Base-by-base conservation (phyloP, 2,888 invertebrate species). In the Pseudococcus viburni region DNA sequence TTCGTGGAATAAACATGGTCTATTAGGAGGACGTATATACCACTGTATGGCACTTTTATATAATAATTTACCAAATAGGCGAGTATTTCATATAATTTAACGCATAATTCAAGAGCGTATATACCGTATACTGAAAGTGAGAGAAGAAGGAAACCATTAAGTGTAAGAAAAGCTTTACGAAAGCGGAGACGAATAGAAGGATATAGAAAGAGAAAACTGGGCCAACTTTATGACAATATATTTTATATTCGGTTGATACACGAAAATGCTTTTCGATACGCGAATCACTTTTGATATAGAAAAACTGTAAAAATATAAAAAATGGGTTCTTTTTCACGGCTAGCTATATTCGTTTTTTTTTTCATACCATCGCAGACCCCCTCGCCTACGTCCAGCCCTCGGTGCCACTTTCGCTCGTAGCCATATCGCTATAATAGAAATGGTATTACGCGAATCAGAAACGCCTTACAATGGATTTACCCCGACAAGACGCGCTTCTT, bases 221-320 rank as follows among this genome's bases (percentile, higher is more conserved):
- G 68, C 68, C 68, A 73, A 73, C 68, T 73, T 73, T 73, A 73
- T 73, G 68, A 73, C 68, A 73, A 73, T 73, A 33, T 73, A 73
- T 73, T 73, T 73, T 73, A 73, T 73, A 73, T 73, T 73, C 68
- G 68, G 68, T 73, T 73, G 68, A 73, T 73, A 73, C 68, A 73
- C 68, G 68, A 73, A 73, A 73, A 73, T 73, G 68, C 68, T 73
- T 73, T 73, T 73, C 68, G 68, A 73, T 73, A 73, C 68, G 68
- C 68, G 68, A 73, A 73, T 73, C 68, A 73, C 33, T 73, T 73
- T 26, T 73, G 68, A 73, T 73, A 73, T 73, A 73, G 68, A 73
- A 73, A 73, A 73, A 73, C 68, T 73, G 68, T 73, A 73, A 73
- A 73, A 73, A 73, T 73, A 26, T 73, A 73, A 73, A 73, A 73